Percentiles rank a stretch among this genome's conserved stretches.
Evolutionary conservation across 2,797 vertebrate genomes (phyloP).

Genomic region (Microchirus variegatus): DNA sequence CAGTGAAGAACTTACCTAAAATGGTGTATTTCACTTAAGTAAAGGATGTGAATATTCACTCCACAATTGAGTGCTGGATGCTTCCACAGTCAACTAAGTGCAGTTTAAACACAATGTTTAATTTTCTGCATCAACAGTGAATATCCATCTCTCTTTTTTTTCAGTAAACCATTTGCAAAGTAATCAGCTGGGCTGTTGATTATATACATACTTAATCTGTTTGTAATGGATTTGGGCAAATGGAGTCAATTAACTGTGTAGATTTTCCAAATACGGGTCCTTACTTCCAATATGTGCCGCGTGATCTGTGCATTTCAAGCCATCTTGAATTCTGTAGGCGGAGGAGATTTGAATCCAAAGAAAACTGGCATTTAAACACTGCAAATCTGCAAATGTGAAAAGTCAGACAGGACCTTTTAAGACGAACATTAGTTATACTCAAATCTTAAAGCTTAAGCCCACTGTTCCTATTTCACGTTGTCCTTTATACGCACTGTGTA

Average conservation of each 20-base stretch:
- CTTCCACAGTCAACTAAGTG: background rate
- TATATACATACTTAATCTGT: background rate
- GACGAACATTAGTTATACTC: background rate
- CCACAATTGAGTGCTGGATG: background rate
- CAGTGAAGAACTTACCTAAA: background rate
- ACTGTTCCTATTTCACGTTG: constrained; percentile 10
- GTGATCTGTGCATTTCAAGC: background rate
- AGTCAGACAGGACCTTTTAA: background rate
- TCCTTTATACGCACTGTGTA: constrained; percentile 7
- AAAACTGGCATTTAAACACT: constrained; percentile 5
- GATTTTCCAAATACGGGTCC: background rate
- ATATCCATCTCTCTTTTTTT: constrained; percentile 4
- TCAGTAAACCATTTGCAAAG: constrained; percentile 5
- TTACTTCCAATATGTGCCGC: background rate
- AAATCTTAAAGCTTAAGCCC: background rate
- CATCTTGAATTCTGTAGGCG: background rate
- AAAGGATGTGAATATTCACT: background rate
- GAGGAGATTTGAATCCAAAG: background rate
- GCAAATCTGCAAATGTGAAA: constrained; percentile 20
- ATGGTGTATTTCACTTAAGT: background rate
- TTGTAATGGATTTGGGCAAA: constrained; percentile 13
- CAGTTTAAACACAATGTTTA: background rate
- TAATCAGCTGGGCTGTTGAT: constrained; percentile 8
- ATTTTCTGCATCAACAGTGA: constrained; percentile 3
- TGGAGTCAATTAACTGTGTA: constrained; percentile 6